A percentile compares a stretch with the other conserved stretches of the same genome.
phyloP scores from a whole-genome alignment of 2,888 invertebrate genomes.

The Germaria angustata region DNA sequence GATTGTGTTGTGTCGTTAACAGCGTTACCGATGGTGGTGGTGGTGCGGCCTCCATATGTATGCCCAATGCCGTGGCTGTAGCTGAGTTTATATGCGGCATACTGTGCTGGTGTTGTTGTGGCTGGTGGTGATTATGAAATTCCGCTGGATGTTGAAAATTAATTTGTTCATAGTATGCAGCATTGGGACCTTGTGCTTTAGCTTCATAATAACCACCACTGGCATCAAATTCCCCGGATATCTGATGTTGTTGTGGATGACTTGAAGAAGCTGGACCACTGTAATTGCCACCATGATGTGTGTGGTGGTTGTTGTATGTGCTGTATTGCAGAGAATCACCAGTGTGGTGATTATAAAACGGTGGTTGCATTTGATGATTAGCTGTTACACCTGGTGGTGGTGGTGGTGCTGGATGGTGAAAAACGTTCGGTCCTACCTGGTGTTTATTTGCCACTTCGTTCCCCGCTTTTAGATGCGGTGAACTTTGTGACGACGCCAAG shows the following conservation, averaged over 20 bases:
- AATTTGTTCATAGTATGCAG: constrained; percentile 76
- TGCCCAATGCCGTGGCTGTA: constrained; percentile 72
- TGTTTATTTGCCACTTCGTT: constrained; percentile 70
- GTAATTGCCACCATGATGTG: constrained; percentile 71
- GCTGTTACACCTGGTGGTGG: constrained; percentile 68
- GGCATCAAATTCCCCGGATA: constrained; percentile 74
- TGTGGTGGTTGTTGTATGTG: constrained; percentile 71
- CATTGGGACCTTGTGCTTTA: constrained; percentile 72
- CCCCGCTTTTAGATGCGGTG: constrained; percentile 66
- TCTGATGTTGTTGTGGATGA: constrained; percentile 69
- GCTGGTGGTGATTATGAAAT: constrained; percentile 66
- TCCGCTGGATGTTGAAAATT: constrained; percentile 66
- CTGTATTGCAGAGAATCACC: constrained; percentile 70
- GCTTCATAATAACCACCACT: constrained; percentile 76
- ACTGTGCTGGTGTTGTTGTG: constrained; percentile 58
- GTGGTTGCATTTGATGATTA: constrained; percentile 71
- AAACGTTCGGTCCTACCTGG: constrained; percentile 69
- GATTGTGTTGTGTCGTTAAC: constrained; percentile 81
- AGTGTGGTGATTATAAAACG: constrained; percentile 75
- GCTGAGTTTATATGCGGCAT: constrained; percentile 67
- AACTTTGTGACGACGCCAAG: constrained; percentile 50
- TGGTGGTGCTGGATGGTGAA: constrained; percentile 74
- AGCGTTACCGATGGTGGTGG: constrained; percentile 77
- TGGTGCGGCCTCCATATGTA: constrained; percentile 80
- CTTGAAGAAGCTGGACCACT: constrained; percentile 72